Percentiles rank a stretch among this genome's conserved stretches.
phyloP scores from a whole-genome alignment of 2,797 vertebrate genomes.

The Parauchenoglanis ngamensis region DNA sequence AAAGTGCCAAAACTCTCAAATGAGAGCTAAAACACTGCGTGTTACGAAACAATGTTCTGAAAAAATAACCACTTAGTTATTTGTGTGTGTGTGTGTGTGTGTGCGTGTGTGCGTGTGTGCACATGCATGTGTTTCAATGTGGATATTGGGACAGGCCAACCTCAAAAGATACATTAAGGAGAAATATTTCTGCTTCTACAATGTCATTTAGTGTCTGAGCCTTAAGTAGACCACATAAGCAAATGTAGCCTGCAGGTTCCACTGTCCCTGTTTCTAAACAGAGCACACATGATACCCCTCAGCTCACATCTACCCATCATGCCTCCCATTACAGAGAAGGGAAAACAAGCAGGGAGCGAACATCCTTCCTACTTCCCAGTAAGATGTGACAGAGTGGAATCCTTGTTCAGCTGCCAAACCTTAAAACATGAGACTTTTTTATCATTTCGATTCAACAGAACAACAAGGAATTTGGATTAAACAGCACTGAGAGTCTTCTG shows the following conservation, averaged over 20 bases:
- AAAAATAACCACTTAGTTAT: constrained; percentile 2
- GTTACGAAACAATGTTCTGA: not conserved
- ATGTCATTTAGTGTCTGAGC: constrained; percentile 37
- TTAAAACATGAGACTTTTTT: not conserved
- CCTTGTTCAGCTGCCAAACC: constrained; percentile 28
- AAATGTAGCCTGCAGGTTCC: constrained; percentile 45
- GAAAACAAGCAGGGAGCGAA: constrained; percentile 46
- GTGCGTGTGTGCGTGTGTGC: not conserved
- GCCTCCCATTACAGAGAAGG: constrained; percentile 51
- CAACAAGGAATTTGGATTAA: constrained; percentile 24
- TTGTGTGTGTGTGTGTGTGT: constrained; percentile 13
- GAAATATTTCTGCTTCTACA: constrained; percentile 11
- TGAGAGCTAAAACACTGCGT: not conserved
- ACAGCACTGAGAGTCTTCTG: constrained; percentile 7
- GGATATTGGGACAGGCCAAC: constrained; percentile 56
- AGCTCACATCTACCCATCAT: constrained; percentile 44
- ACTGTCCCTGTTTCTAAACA: constrained; percentile 50
- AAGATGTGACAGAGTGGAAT: constrained; percentile 49
- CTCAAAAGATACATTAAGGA: constrained; percentile 13
- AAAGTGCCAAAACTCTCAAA: constrained; percentile 2
- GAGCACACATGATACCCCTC: constrained; percentile 49
- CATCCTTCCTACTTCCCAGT: constrained; percentile 46
- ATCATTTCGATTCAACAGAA: not conserved
- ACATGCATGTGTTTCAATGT: constrained; percentile 54
- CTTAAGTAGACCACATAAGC: constrained; percentile 38